A percentile compares a stretch with the other conserved stretches of the same genome.
Evolutionary conservation across 2,888 invertebrate species (phyloP).

Genomic region (Cryptocheilus praepositus): DNA sequence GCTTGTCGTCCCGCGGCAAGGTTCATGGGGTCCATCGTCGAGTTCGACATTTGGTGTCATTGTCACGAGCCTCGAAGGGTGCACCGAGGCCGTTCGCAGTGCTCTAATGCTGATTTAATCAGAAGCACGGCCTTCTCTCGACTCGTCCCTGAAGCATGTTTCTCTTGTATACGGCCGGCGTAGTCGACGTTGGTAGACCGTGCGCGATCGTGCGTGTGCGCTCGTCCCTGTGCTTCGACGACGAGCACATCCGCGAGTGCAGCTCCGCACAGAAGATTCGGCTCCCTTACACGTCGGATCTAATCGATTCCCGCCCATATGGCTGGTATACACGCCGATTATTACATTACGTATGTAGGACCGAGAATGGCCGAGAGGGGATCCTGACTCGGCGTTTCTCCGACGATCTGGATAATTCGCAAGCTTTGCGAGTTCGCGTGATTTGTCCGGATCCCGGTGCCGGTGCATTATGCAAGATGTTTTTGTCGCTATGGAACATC

Average conservation of each 20-base stretch:
- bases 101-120: slow-evolving; percentile 74
- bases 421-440: too few relatives aligned
- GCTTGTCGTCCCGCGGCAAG: slow-evolving; percentile 25
- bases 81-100: slow-evolving; percentile 50
- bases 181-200: neutral
- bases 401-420: neutral
- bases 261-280: neutral
- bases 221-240: neutral
- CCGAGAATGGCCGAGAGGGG: slow-evolving; percentile 62
- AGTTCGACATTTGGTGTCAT: slow-evolving; percentile 73
- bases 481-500: too few relatives aligned
- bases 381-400: slow-evolving; percentile 16
- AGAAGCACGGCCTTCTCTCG: slow-evolving; percentile 55
- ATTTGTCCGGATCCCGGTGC: too few relatives aligned
- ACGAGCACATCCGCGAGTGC: slow-evolving; percentile 16
- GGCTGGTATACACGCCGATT: slow-evolving; percentile 73
- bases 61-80: slow-evolving; percentile 54
- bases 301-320: slow-evolving; percentile 65
- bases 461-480: too few relatives aligned
- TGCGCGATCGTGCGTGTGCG: neutral
- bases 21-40: slow-evolving; percentile 39
- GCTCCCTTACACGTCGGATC: slow-evolving; percentile 18
- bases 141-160: neutral
- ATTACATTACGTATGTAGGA: slow-evolving; percentile 74
- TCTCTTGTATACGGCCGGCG: neutral